phyloP scores from a whole-genome alignment of 2,113 vertebrate species.

The Bambusicola thoracicus region DNA sequence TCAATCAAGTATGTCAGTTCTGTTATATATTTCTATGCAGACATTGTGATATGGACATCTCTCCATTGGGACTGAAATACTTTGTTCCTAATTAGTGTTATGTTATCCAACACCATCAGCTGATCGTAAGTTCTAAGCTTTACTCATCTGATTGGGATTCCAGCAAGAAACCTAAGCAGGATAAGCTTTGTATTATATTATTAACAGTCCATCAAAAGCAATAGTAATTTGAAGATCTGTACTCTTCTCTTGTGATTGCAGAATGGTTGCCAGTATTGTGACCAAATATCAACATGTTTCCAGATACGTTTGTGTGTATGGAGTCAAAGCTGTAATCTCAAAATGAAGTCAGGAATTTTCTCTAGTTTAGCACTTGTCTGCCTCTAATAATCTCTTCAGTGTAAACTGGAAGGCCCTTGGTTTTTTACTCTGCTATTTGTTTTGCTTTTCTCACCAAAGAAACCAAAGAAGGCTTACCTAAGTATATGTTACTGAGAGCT shows the following conservation, averaged over 20 bases:
- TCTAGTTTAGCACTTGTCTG: not conserved
- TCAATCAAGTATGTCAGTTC: not conserved
- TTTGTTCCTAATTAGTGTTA: not conserved
- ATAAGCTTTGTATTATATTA: not conserved
- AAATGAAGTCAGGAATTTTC: not conserved
- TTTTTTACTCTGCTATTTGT: not conserved
- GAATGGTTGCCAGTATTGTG: not conserved
- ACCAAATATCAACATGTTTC: not conserved
- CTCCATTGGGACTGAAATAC: not conserved
- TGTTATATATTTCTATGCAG: not conserved
- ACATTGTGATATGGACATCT: not conserved
- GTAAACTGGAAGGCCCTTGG: constrained; percentile 31
- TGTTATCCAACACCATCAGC: not conserved
- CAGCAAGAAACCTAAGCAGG: not conserved
- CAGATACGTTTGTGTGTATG: not conserved
- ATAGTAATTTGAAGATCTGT: not conserved
- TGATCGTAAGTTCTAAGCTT: not conserved
- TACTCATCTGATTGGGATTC: not conserved
- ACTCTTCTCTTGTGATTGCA: not conserved
- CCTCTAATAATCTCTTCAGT: constrained; percentile 15
- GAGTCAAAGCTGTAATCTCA: not conserved
- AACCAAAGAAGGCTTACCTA: not conserved
- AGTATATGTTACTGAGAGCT: not conserved
- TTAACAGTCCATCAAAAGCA: not conserved
- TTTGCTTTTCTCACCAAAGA: constrained; percentile 21